Evolutionary conservation across 2,113 vertebrate genomes (phyloP).

Genomic region (Cranoglanis bouderius): DNA sequence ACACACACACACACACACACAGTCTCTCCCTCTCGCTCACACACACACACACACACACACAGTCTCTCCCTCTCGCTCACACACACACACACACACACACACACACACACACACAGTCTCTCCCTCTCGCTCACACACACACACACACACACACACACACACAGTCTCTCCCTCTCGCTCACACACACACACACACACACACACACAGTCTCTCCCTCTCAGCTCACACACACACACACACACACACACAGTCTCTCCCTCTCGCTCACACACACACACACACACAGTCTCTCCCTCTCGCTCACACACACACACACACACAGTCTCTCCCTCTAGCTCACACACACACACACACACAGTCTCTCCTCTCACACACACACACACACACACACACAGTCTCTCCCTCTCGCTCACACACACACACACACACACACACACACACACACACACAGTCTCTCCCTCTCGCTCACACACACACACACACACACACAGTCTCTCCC

Average conservation of each 20-base stretch:
- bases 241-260: too few species aligned
- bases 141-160: too few species aligned
- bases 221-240: neutral
- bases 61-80: neutral
- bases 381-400: too few species aligned
- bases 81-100: neutral
- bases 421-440: neutral
- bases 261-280: neutral
- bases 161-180: neutral
- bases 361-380: neutral
- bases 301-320: too few species aligned
- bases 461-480: too few species aligned
- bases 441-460: neutral
- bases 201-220: too few species aligned
- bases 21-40: neutral
- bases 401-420: neutral
- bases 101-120: neutral
- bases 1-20: too few species aligned
- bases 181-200: too few species aligned
- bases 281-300: too few species aligned
- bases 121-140: neutral
- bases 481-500: too few species aligned
- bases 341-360: too few species aligned
- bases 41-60: too few species aligned
- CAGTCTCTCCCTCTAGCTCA: neutral